Conservation (phyloP, 2,113 vertebrate genomes). For the Pseudorectes ferrugineus region DNA sequence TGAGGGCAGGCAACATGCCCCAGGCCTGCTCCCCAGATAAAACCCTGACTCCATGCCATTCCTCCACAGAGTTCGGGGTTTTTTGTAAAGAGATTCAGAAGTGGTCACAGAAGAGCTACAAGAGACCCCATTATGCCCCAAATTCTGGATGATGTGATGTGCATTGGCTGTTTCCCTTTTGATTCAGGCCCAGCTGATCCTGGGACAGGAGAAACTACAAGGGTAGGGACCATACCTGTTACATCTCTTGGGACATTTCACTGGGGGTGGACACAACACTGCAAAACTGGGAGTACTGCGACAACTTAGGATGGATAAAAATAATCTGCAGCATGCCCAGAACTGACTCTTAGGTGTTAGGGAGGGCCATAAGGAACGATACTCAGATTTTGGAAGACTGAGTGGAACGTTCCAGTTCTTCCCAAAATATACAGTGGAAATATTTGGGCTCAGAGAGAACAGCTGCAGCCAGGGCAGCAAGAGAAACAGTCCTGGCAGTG, state of each 20-base stretch:
- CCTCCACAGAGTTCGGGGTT: not conserved
- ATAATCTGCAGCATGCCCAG: not conserved
- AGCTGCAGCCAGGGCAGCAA: not conserved
- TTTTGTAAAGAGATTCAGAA: not conserved
- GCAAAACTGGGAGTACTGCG: fast-evolving
- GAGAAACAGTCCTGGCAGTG: not conserved
- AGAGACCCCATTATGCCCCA: not conserved
- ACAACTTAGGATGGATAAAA: not conserved
- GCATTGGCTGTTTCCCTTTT: not conserved
- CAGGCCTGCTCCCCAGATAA: not conserved
- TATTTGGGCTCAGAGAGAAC: not conserved
- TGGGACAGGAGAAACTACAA: not conserved
- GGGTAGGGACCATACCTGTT: not conserved
- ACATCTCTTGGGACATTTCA: not conserved
- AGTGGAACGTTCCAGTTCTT: conserved; percentile 33
- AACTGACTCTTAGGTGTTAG: not conserved
- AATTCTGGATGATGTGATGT: not conserved
- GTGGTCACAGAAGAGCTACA: not conserved
- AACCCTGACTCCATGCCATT: not conserved
- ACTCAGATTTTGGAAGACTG: not conserved
- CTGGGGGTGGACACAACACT: not conserved
- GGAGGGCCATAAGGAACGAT: not conserved
- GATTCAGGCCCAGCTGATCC: not conserved
- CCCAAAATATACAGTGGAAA: conserved; percentile 55
- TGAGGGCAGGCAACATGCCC: fast-evolving